Evolutionary conservation across 1,140 invertebrate species (phyloP).

Genomic region (Philopotamus ludificatus): DNA sequence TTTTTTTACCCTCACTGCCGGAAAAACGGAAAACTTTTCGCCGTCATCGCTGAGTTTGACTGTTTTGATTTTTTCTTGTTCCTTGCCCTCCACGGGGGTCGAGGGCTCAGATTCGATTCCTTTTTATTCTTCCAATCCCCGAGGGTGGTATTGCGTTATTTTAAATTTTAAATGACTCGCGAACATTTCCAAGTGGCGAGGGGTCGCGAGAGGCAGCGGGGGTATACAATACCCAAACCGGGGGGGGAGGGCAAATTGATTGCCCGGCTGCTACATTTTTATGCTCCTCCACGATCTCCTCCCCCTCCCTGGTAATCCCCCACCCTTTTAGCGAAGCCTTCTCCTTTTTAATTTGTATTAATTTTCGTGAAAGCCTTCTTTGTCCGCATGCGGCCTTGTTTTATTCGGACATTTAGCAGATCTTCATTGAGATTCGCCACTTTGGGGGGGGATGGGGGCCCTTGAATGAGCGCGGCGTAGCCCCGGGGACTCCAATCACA

Average conservation of each 20-base stretch:
- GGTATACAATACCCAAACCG: too few relatives aligned
- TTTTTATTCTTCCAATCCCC: background rate
- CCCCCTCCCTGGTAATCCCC: conserved; percentile 36
- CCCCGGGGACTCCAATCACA: background rate
- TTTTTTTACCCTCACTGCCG: too few relatives aligned
- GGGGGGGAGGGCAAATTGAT: conserved; percentile 25
- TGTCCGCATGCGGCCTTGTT: conserved; percentile 14
- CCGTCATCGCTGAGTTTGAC: too few relatives aligned
- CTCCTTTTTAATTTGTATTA: conserved; percentile 39
- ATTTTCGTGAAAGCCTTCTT: conserved; percentile 35
- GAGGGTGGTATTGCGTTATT: conserved; percentile 23
- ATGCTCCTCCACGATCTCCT: too few relatives aligned
- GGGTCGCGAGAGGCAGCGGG: conserved; percentile 7
- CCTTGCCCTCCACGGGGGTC: conserved; percentile 15
- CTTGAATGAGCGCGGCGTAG: background rate
- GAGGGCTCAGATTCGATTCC: conserved; percentile 1
- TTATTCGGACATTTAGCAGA: background rate
- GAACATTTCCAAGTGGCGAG: background rate
- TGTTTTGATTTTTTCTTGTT: too few relatives aligned
- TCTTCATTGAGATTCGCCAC: background rate
- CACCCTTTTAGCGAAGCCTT: conserved; percentile 24
- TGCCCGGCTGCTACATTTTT: conserved; percentile 33
- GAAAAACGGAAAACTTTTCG: too few relatives aligned
- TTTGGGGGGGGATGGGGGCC: background rate
- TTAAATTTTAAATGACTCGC: conserved; percentile 37